Base-by-base conservation (phyloP, 2,113 vertebrate species). In the Heterochromis multidens region DNA sequence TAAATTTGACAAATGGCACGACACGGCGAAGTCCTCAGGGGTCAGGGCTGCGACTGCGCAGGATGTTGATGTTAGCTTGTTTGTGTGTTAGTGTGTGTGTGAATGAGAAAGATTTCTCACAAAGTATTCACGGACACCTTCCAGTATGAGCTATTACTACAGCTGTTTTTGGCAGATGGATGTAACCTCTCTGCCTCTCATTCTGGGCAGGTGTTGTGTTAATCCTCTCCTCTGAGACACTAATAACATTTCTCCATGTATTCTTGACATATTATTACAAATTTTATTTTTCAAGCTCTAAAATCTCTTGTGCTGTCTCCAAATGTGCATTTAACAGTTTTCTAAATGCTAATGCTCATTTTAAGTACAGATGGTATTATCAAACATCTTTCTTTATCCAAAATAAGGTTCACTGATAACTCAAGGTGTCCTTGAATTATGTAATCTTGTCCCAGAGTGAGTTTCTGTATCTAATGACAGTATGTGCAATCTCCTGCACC, bases 1-100 rank as follows among this genome's bases (percentile, higher is more conserved):
- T 83, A 31, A 79, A 85, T 85, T 6, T 77, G 79, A 85, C 81
- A 89, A 81, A 92, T 6, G 11, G 61, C 74, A 67, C 56, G n/a
- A 76, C 61, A 54, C 1, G 2, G 49, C 29, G 80, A 77, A 81
- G 72, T 86, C 61, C 82, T 72, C 70, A 8, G 12, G 86, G 87
- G 72, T 84, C 72, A 19, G 16, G 17, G 61, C 77, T 81, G 56
- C 3, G 57, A 80, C 59, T 72, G 57, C 46, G 79, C 33, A 72
- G 33, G 77, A 58, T 77, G 82, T 3, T 65, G 56, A 80, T 19
- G 63, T 33, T 19, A 21, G 16, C 13, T 3, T 67, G 70, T 31
- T 3, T 84, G 80, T 77, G 70, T 54, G 54, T 63, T 5, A 19
- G 56, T 56, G 25, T 58, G 11, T 57, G 37, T 56, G 83, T 52